Evolutionary conservation across 1,140 invertebrate species (phyloP).

Genomic region (Drosophila sp.): DNA sequence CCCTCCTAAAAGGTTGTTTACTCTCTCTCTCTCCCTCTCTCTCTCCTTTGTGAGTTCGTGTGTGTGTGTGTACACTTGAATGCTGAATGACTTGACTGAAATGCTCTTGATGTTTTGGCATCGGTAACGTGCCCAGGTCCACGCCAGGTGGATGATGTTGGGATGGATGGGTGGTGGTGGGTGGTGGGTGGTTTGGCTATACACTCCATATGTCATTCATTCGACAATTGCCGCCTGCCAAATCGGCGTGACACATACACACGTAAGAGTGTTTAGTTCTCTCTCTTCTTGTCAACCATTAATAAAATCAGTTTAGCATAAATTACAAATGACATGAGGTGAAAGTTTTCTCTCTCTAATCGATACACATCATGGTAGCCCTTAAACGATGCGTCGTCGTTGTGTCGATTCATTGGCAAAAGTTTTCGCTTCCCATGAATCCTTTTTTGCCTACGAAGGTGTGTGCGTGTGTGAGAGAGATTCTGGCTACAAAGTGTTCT

Average conservation of each 20-base stretch:
- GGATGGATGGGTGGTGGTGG: slow-evolving; percentile 23
- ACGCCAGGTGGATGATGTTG: slow-evolving; percentile 31
- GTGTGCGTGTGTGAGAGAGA: background rate
- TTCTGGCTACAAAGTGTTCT: background rate
- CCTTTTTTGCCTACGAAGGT: background rate
- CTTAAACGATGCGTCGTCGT: background rate
- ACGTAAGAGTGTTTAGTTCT: slow-evolving; percentile 8
- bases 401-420: slow-evolving; percentile 1
- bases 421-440: background rate
- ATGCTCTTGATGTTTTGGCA: slow-evolving; percentile 24
- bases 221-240: slow-evolving; percentile 39
- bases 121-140: background rate
- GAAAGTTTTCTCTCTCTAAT: background rate
- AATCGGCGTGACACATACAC: slow-evolving; percentile 25
- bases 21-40: slow-evolving; percentile 15
- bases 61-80: slow-evolving; percentile 27
- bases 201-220: background rate
- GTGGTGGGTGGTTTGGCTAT: no score
- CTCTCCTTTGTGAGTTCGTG: slow-evolving; percentile 8
- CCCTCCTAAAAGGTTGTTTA: background rate
- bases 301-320: slow-evolving; percentile 58
- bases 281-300: slow-evolving; percentile 37
- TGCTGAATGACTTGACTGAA: slow-evolving; percentile 49
- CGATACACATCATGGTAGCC: background rate
- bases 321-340: slow-evolving; percentile 44